Percentiles rank a stretch among this genome's conserved stretches.
These are phyloP conservation scores for Macquaria ambigua DNA, from an alignment of 2,113 vertebrate species.

Conservation along the genomic window DNA sequence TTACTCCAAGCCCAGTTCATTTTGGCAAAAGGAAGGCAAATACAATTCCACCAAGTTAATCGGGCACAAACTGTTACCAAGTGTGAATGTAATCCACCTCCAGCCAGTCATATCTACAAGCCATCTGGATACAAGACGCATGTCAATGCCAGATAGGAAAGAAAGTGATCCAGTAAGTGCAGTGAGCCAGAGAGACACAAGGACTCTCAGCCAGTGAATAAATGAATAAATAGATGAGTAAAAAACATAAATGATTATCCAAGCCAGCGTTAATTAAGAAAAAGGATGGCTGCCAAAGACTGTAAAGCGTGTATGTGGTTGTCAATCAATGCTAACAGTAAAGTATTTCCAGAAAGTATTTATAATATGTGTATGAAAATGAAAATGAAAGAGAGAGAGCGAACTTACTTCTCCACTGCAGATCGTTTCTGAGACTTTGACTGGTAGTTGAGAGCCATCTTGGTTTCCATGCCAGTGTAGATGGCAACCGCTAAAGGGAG, in stretches of 20 bases:
- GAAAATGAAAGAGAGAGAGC: background rate
- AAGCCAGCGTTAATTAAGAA: constrained; percentile 27
- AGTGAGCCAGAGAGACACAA: constrained; percentile 17
- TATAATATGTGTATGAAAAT: background rate
- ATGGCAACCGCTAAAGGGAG: constrained; percentile 91
- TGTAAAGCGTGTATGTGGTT: background rate
- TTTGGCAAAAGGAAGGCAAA: constrained; percentile 29
- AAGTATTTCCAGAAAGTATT: constrained; percentile 10
- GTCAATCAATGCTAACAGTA: background rate
- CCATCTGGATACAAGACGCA: constrained; percentile 60
- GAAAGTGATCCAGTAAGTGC: constrained; percentile 35
- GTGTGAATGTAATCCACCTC: constrained; percentile 63
- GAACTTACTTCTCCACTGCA: constrained; percentile 96
- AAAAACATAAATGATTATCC: constrained; percentile 5
- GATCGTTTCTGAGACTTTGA: constrained; percentile 98
- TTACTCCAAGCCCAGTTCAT: constrained; percentile 15
- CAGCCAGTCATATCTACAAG: constrained; percentile 44
- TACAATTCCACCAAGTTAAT: constrained; percentile 21
- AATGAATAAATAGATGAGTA: constrained; percentile 21
- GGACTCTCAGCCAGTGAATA: constrained; percentile 1
- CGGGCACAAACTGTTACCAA: constrained; percentile 15
- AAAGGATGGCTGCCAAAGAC: constrained; percentile 29
- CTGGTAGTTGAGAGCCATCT: constrained; percentile 99
- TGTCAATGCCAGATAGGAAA: constrained; percentile 45
- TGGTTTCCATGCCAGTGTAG: constrained; percentile 99